These are phyloP conservation scores for Lapara coniferarum DNA, from an alignment of 2,888 invertebrate species.

Conservation along the genomic window DNA sequence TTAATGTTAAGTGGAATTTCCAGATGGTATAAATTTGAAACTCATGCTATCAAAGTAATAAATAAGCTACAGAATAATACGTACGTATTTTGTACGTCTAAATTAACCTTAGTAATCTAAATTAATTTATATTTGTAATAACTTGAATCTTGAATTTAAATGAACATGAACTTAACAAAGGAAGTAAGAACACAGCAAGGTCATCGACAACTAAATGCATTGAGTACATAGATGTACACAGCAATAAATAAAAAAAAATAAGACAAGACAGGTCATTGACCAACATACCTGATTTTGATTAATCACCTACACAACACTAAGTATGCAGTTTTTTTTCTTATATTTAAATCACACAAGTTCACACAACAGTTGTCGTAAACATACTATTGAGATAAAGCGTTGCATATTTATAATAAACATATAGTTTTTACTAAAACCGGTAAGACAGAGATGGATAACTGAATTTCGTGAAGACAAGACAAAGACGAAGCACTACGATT, in stretches of 20 bases:
- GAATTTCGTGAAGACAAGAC: not conserved
- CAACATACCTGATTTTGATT: not conserved
- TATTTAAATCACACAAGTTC: not conserved
- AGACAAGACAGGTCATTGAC: constrained; percentile 1
- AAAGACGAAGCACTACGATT: not conserved
- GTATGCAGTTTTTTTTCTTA: not conserved
- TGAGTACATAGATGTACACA: not conserved
- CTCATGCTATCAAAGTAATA: too few species aligned
- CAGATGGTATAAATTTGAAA: too few species aligned
- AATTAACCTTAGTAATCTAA: too few species aligned
- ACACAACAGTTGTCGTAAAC: not conserved
- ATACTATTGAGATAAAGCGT: constrained; percentile 30
- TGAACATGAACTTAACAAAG: not conserved
- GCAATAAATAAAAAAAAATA: not conserved
- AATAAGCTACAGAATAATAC: too few species aligned
- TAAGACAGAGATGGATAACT: not conserved
- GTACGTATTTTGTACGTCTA: too few species aligned
- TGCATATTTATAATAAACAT: constrained; percentile 14
- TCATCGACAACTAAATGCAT: not conserved
- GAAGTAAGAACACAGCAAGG: not conserved
- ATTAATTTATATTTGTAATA: too few species aligned
- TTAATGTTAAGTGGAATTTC: too few species aligned
- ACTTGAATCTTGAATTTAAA: too few species aligned
- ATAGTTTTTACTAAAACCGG: not conserved
- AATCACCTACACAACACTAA: constrained; percentile 1